Percentiles rank a stretch among this genome's conserved stretches.
Conservation (phyloP, 1,140 invertebrate genomes). For the Panagrolaimus sp. region DNA sequence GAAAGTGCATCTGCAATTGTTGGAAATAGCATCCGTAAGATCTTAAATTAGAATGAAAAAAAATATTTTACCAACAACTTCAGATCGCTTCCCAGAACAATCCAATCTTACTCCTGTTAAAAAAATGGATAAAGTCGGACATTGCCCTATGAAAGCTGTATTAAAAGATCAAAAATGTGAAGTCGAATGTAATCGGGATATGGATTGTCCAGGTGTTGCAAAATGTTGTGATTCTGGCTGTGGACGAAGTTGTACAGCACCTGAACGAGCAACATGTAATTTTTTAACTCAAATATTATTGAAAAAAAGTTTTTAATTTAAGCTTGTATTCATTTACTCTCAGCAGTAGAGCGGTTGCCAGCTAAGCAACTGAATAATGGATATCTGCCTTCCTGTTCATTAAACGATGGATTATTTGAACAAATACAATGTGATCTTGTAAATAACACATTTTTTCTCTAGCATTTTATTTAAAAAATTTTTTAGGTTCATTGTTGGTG, state of each 20-base stretch:
- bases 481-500: conserved; percentile 47
- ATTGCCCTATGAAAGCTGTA: neutral
- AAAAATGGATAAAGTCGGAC: conserved; percentile 10
- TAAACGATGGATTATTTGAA: conserved; percentile 25
- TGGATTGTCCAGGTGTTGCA: conserved; percentile 29
- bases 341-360: conserved; percentile 40
- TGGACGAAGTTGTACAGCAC: conserved; percentile 35
- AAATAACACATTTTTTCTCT: conserved; percentile 17
- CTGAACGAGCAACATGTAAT: conserved; percentile 32
- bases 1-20: conserved; percentile 2
- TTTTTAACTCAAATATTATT: neutral
- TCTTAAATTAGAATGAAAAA: conserved; percentile 17
- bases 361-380: conserved; percentile 35
- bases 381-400: conserved; percentile 35
- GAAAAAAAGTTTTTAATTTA: conserved; percentile 13
- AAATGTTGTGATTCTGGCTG: conserved; percentile 43
- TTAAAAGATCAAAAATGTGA: conserved; percentile 20
- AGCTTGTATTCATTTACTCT: conserved; percentile 42
- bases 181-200: conserved; percentile 30
- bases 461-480: neutral
- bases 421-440: conserved; percentile 43
- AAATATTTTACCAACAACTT: neutral
- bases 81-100: neutral
- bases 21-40: neutral
- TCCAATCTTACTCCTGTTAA: neutral